These are phyloP conservation scores for Sacculina carcini DNA, from an alignment of 2,888 invertebrate species.

Conservation along the genomic window DNA sequence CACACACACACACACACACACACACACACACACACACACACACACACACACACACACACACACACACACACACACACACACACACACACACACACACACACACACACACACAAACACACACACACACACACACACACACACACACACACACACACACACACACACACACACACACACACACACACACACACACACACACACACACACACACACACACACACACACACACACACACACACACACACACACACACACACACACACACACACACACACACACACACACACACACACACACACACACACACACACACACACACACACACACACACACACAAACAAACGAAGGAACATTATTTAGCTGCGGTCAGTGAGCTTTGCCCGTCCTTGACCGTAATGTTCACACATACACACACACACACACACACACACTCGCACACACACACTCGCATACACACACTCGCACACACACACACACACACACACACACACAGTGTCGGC, in stretches of 20 bases:
- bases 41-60: neutral
- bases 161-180: neutral
- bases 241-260: neutral
- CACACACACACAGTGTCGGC: neutral
- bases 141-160: neutral
- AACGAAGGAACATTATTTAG: neutral
- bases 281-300: constrained; percentile 3
- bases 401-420: neutral
- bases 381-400: neutral
- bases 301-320: neutral
- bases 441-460: too few species aligned
- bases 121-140: neutral
- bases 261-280: neutral
- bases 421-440: too few species aligned
- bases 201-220: neutral
- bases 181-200: neutral
- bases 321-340: neutral
- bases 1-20: neutral
- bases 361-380: neutral
- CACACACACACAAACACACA: too few species aligned
- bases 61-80: neutral
- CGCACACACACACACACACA: too few species aligned
- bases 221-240: neutral
- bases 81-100: neutral
- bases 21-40: neutral